Percentiles rank a stretch among this genome's conserved stretches.
Evolutionary conservation across 2,888 invertebrate species (phyloP).

Genomic region (Phortica okadai): DNA sequence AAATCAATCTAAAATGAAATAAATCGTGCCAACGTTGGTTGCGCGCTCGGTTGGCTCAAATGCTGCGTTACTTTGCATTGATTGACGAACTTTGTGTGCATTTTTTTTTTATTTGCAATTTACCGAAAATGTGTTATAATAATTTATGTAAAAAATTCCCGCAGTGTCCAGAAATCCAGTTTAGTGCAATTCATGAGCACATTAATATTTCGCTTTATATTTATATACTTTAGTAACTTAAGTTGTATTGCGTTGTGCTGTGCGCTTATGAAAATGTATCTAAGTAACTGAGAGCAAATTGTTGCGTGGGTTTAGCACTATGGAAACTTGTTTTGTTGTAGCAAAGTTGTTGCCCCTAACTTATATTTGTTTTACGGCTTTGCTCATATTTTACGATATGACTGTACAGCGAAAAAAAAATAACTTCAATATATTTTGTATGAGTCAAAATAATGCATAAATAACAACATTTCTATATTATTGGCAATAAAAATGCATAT

Average conservation of each 20-base stretch:
- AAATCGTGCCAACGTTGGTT: constrained; percentile 17
- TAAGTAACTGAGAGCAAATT: not conserved
- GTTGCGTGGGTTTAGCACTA: not conserved
- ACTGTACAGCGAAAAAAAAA: too few species aligned
- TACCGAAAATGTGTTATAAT: not conserved
- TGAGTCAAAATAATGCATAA: too few species aligned
- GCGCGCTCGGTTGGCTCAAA: too few species aligned
- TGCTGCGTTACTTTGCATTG: constrained; percentile 37
- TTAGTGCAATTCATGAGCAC: too few species aligned
- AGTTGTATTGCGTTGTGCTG: not conserved
- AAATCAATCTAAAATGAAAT: constrained; percentile 67
- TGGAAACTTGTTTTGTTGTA: not conserved
- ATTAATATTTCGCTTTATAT: not conserved
- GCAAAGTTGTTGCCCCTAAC: not conserved
- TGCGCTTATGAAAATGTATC: not conserved
- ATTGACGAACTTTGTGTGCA: constrained; percentile 42
- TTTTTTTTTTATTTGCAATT: not conserved
- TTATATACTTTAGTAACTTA: not conserved
- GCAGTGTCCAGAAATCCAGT: not conserved
- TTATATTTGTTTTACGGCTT: not conserved
- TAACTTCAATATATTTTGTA: too few species aligned
- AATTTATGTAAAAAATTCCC: constrained; percentile 24
- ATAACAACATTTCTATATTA: too few species aligned
- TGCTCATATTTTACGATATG: too few species aligned
- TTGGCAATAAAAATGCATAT: too few species aligned